Base-by-base conservation (phyloP, 2,888 invertebrate genomes). In the Acronicta leporina region DNA sequence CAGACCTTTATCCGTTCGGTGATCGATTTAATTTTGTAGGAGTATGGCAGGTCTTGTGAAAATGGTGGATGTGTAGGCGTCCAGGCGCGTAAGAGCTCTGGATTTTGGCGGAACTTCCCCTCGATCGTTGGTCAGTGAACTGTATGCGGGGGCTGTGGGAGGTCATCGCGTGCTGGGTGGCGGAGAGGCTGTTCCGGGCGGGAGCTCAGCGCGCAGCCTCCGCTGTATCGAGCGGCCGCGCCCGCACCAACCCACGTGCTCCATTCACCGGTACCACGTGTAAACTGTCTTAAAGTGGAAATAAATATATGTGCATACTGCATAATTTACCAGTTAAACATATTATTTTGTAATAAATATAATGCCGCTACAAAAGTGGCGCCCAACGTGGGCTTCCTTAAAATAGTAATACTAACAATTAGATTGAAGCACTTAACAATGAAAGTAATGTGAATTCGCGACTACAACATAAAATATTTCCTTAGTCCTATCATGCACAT, bases 131-230 rank as follows among this genome's bases (percentile, higher is more conserved):
- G 76, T 75, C 75, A 73, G 73, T 82, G 66, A 62, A 80, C 76
- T 73, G 80, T 66, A 68, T 53, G 69, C 57, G 63, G 74, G 76
- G 62, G 75, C 60, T 70, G 71, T 69, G 85, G 83, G 61, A 80
- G 87, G 78, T 87, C 90, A 84, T 63, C 72, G 67, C 82, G 77
- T 56, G 73, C 66, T 86, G 86, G 90, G 62, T 73, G 71, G 62
- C 50, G 38, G 68, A 59, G 77, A 65, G 77, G 72, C 67, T 81
- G 81, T 82, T 83, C 85, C 87, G 88, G 88, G 85, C 84, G 75
- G 66, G 83, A 81, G 85, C 87, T 84, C 87, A 85, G 79, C 83
- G 90, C 90, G 90, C 90, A 90, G 90, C 90, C 90, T 91, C 90
- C 87, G 85, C 81, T 71, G 69, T 91, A 91, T 91, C 87, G 90